Percentiles rank a stretch among this genome's conserved stretches.
phyloP scores from a whole-genome alignment of 2,797 vertebrate species.

The Varecia variegata region DNA sequence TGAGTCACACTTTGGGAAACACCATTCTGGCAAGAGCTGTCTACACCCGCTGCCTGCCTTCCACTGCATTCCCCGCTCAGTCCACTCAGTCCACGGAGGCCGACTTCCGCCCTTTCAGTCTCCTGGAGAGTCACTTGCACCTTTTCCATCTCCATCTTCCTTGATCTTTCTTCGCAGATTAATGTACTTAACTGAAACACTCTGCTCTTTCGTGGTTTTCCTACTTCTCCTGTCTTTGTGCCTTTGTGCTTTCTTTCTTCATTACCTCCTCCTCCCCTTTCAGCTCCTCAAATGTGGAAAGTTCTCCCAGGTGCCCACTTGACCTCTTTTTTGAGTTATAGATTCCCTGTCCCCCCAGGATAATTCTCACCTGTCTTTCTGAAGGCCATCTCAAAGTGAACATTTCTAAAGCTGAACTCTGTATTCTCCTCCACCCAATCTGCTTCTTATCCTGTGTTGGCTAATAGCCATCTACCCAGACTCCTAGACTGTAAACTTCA shows the following conservation, averaged over 20 bases:
- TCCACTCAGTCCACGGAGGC: background rate
- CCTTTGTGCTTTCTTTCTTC: background rate
- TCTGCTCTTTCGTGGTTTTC: background rate
- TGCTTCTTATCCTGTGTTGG: background rate
- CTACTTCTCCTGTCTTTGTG: background rate
- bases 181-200: background rate
- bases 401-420: background rate
- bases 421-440: background rate
- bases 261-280: too few relatives aligned
- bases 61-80: rapidly evolving
- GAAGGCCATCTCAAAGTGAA: background rate
- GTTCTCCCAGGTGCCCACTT: background rate
- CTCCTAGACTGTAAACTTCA: background rate
- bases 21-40: background rate
- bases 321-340: background rate
- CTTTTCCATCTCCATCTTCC: background rate
- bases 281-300: background rate
- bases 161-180: background rate
- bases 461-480: background rate
- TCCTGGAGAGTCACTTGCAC: background rate
- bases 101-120: background rate
- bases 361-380: background rate
- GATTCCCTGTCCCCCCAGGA: background rate
- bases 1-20: background rate
- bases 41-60: background rate